A percentile compares a stretch with the other conserved stretches of the same genome.
Conservation (phyloP, 1,140 invertebrate genomes). For the Leptopilina boulardi region DNA sequence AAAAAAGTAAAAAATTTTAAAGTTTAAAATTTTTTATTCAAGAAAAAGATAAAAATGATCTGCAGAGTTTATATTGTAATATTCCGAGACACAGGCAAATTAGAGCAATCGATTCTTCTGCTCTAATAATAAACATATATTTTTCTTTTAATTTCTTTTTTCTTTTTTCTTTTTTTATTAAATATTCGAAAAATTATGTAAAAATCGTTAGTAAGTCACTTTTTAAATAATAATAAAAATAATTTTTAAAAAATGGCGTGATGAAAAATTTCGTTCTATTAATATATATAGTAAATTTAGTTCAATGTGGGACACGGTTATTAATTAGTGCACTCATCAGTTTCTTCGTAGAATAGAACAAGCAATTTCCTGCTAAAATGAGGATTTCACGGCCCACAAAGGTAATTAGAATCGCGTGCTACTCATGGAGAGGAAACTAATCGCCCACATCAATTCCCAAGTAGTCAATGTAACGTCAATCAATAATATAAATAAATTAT, state of each 20-base stretch:
- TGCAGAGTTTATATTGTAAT: too few relatives aligned
- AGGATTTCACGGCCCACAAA: slow-evolving; percentile 8
- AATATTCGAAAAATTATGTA: not conserved
- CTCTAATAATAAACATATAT: not conserved
- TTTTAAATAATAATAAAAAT: too few relatives aligned
- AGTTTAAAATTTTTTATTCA: too few relatives aligned
- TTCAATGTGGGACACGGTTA: not conserved
- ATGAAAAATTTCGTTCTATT: too few relatives aligned
- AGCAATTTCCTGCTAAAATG: slow-evolving; percentile 5
- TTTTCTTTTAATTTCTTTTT: too few relatives aligned
- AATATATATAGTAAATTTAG: too few relatives aligned
- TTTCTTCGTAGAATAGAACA: slow-evolving; percentile 12
- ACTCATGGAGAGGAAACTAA: slow-evolving; percentile 3
- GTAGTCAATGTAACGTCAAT: not conserved
- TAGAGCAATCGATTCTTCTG: not conserved
- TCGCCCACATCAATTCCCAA: not conserved
- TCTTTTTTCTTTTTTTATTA: not conserved
- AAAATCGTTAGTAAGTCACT: too few relatives aligned
- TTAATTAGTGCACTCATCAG: slow-evolving; percentile 2
- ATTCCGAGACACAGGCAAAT: not conserved
- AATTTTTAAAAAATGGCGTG: too few relatives aligned
- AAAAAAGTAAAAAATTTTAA: too few relatives aligned
- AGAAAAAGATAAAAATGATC: too few relatives aligned
- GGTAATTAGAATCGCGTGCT: slow-evolving; percentile 12
- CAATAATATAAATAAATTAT: too few relatives aligned